Percentiles rank a stretch among this genome's conserved stretches.
phyloP scores from a whole-genome alignment of 2,797 vertebrate species.

The Nasua narica region DNA sequence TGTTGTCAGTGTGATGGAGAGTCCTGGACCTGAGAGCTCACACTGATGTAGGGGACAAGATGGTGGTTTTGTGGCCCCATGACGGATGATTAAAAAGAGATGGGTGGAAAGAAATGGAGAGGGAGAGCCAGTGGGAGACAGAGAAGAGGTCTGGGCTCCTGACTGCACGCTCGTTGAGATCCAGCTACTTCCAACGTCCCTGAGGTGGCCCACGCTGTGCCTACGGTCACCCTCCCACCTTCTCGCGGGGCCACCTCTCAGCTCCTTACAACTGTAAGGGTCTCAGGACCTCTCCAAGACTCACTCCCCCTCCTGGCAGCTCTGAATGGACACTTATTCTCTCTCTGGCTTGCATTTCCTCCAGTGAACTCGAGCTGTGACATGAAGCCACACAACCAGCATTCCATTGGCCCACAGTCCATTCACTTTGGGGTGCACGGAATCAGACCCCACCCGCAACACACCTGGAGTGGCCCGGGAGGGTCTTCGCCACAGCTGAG shows the following conservation, averaged over 20 bases:
- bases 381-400: background rate
- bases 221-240: background rate
- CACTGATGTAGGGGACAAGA: background rate
- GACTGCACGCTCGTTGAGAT: background rate
- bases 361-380: background rate
- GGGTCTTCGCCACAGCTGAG: background rate
- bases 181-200: background rate
- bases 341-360: background rate
- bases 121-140: background rate
- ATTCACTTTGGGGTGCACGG: background rate
- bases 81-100: background rate
- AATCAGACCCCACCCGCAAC: background rate
- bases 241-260: no score
- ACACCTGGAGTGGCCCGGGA: background rate
- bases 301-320: background rate
- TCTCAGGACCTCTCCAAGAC: background rate
- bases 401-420: background rate
- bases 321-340: background rate
- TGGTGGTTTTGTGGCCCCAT: background rate
- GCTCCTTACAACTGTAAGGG: background rate
- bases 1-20: background rate
- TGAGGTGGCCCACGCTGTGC: rapidly evolving
- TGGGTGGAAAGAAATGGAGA: background rate
- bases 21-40: background rate
- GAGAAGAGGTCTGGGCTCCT: background rate